phyloP scores from a whole-genome alignment of 2,797 vertebrate species.

The Distichodus sexfasciatus region DNA sequence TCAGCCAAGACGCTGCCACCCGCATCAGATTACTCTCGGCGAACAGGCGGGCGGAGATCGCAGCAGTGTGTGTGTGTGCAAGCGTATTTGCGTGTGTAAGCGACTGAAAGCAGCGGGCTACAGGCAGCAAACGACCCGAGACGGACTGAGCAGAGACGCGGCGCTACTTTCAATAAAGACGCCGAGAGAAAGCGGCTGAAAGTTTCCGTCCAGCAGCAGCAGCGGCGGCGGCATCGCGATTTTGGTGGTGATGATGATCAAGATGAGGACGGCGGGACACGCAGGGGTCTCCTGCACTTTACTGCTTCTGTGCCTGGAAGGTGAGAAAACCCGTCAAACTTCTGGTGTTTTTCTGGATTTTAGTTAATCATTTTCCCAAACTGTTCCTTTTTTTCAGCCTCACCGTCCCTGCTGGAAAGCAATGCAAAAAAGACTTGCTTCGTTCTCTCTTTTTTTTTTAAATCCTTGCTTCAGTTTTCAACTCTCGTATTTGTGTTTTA shows the following conservation, averaged over 20 bases:
- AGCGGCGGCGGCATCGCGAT: conserved; percentile 63
- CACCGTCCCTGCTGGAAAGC: background rate
- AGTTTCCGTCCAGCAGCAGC: conserved; percentile 59
- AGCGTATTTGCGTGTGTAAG: background rate
- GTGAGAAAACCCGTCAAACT: too few species aligned
- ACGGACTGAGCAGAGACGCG: conserved; percentile 3
- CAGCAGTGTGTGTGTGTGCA: background rate
- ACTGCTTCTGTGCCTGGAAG: conserved; percentile 63
- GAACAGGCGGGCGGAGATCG: background rate
- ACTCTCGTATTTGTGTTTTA: background rate
- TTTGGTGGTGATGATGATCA: too few species aligned
- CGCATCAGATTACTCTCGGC: conserved; percentile 75
- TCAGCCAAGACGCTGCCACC: conserved; percentile 71
- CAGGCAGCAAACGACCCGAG: background rate
- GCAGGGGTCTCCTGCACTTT: too few species aligned
- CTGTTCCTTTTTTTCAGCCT: background rate
- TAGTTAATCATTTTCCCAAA: background rate
- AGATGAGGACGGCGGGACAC: too few species aligned
- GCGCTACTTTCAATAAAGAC: conserved; percentile 19
- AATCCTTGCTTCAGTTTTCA: background rate
- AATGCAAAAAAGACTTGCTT: too few species aligned
- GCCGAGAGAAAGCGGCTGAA: conserved; percentile 49
- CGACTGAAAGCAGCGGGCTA: conserved; percentile 8
- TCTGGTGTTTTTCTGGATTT: too few species aligned
- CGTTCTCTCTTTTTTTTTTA: background rate